Evolutionary conservation across 2,888 invertebrate species (phyloP).

Genomic region (Phoronis australis): DNA sequence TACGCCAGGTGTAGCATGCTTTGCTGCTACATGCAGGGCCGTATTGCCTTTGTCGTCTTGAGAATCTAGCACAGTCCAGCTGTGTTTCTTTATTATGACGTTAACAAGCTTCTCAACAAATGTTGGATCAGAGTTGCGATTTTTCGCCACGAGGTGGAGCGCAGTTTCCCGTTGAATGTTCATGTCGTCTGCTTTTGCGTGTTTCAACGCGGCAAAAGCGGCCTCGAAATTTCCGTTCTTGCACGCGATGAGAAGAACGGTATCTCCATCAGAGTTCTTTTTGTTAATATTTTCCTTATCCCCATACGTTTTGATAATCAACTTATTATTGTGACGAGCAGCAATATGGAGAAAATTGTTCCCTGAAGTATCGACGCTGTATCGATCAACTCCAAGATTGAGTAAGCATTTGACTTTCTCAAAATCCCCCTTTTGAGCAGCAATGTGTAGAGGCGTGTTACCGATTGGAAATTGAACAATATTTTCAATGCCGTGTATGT

Average conservation of each 20-base stretch:
- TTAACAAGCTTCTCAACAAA: slow-evolving; percentile 32
- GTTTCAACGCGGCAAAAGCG: slow-evolving; percentile 23
- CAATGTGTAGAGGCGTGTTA: slow-evolving; percentile 29
- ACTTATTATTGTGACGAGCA: slow-evolving; percentile 29
- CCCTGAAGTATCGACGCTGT: slow-evolving; percentile 27
- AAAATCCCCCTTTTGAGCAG: slow-evolving; percentile 23
- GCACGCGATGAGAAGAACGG: slow-evolving; percentile 45
- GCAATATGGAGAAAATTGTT: slow-evolving; percentile 46
- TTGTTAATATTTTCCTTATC: slow-evolving; percentile 22
- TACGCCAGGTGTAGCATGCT: slow-evolving; percentile 30
- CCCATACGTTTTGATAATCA: slow-evolving; percentile 28
- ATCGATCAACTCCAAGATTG: slow-evolving; percentile 27
- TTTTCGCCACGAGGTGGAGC: slow-evolving; percentile 36
- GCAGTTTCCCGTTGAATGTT: slow-evolving; percentile 37
- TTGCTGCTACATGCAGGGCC: slow-evolving; percentile 44
- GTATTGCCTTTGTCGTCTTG: slow-evolving; percentile 39
- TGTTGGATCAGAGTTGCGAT: slow-evolving; percentile 23
- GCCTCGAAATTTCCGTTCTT: slow-evolving; percentile 31
- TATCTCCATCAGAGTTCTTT: slow-evolving; percentile 37
- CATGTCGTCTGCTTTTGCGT: slow-evolving; percentile 33
- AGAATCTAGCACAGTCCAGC: slow-evolving; percentile 44
- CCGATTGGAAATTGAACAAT: neutral
- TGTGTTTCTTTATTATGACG: slow-evolving; percentile 41
- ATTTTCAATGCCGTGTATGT: neutral
- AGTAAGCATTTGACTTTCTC: slow-evolving; percentile 35